These are phyloP conservation scores for Anarsia innoxiella DNA, from an alignment of 2,888 invertebrate species.

Conservation along the genomic window DNA sequence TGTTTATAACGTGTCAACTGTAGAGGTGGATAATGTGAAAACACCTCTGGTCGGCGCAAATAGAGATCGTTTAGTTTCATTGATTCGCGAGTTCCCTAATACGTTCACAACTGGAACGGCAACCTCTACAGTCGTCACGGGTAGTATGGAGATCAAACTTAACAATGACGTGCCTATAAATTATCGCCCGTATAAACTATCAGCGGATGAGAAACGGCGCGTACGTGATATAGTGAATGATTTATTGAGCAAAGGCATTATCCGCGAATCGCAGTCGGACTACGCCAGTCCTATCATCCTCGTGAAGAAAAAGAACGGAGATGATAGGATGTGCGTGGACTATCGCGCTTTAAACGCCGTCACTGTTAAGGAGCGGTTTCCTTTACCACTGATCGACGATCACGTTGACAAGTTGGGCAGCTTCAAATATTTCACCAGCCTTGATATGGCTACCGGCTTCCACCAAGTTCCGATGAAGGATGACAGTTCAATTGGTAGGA, in stretches of 20 bases:
- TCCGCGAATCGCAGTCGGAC: conserved; percentile 16
- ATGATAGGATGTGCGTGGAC: conserved; percentile 9
- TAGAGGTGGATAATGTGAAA: not conserved
- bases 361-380: conserved; percentile 9
- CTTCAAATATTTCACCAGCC: conserved; percentile 4
- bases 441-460: conserved; percentile 12
- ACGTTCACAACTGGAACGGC: not conserved
- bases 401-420: conserved; percentile 4
- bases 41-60: not conserved
- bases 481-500: conserved; percentile 8
- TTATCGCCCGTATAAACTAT: conserved; percentile 10
- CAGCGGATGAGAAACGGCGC: conserved; percentile 2
- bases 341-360: conserved; percentile 2
- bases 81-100: not conserved
- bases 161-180: conserved; percentile 1
- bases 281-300: conserved; percentile 25
- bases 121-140: not conserved
- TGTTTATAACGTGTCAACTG: not conserved
- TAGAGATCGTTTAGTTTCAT: not conserved
- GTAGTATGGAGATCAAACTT: conserved; percentile 2
- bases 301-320: conserved; percentile 20
- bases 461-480: conserved; percentile 12
- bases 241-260: conserved; percentile 9
- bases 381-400: conserved; percentile 9
- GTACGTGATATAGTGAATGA: conserved; percentile 11